Percentiles rank a stretch among this genome's conserved stretches.
phyloP scores from a whole-genome alignment of 1,140 invertebrate species.

The Drosophila repleta region DNA sequence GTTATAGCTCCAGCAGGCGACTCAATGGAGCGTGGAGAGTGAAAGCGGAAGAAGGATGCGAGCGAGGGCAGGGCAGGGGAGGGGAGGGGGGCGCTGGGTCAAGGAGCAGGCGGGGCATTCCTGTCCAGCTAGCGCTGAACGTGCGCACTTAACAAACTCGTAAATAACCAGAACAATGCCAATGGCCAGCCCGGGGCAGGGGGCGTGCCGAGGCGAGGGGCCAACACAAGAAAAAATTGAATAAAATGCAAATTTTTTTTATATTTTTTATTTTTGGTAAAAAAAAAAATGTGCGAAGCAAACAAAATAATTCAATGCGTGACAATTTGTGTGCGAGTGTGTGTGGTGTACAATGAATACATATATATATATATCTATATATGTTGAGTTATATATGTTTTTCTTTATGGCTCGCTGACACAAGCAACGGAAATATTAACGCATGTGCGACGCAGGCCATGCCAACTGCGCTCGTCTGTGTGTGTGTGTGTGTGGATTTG shows the following conservation, averaged over 20 bases:
- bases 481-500: conserved; percentile 49
- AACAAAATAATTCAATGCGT: conserved; percentile 78
- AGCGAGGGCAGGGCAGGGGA: neutral
- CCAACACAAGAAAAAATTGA: conserved; percentile 69
- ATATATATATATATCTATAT: conserved; percentile 14
- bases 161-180: conserved; percentile 76
- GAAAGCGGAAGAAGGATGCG: conserved; percentile 1
- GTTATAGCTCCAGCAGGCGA: conserved; percentile 38
- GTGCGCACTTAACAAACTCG: conserved; percentile 76
- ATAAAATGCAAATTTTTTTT: conserved; percentile 82
- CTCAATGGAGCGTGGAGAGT: conserved; percentile 48
- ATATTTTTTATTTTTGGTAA: conserved; percentile 47
- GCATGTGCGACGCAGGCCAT: conserved; percentile 63
- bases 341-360: neutral
- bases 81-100: neutral
- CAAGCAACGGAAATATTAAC: conserved; percentile 77
- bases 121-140: conserved; percentile 27
- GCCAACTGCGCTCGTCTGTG: conserved; percentile 16
- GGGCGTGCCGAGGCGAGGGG: neutral
- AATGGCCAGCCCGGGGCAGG: conserved; percentile 28
- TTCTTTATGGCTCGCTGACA: conserved; percentile 67
- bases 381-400: conserved; percentile 41
- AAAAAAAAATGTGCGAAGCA: conserved; percentile 62
- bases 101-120: too few species aligned
- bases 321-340: conserved; percentile 63